A percentile compares a stretch with the other conserved stretches of the same genome.
Conservation (phyloP, 2,797 vertebrate species). For the Malurus leucopterus region DNA sequence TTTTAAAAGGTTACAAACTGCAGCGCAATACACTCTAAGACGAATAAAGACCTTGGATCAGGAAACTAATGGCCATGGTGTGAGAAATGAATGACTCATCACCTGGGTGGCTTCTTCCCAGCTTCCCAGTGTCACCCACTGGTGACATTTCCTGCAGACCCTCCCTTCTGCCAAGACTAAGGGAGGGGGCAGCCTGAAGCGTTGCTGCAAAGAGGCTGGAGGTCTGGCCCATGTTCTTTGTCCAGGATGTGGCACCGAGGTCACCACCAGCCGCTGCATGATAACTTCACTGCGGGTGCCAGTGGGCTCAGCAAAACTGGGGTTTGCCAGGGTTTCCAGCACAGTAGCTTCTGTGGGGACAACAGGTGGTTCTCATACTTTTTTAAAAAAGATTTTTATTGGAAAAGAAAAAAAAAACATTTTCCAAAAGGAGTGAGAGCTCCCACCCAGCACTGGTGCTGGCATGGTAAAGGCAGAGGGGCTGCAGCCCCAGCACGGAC, state of each 20-base stretch:
- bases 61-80: not conserved
- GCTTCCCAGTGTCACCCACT: not conserved
- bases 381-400: slow-evolving; percentile 69
- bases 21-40: not conserved
- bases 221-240: fast-evolving
- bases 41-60: slow-evolving; percentile 60
- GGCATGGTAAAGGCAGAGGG: not conserved
- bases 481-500: not conserved
- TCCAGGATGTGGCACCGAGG: not conserved
- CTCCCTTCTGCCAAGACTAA: not conserved
- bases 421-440: slow-evolving; percentile 34
- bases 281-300: not conserved
- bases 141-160: not conserved
- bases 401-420: slow-evolving; percentile 46
- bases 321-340: not conserved
- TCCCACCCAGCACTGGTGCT: not conserved
- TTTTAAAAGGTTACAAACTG: not conserved
- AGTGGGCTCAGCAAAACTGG: not conserved
- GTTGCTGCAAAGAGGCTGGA: not conserved
- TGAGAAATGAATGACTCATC: not conserved
- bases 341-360: not conserved
- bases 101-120: fast-evolving
- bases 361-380: not conserved
- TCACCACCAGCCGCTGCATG: fast-evolving
- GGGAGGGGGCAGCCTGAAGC: not conserved